Evolutionary conservation across 1,140 invertebrate species (phyloP).

Genomic region (Cephus cinctus): DNA sequence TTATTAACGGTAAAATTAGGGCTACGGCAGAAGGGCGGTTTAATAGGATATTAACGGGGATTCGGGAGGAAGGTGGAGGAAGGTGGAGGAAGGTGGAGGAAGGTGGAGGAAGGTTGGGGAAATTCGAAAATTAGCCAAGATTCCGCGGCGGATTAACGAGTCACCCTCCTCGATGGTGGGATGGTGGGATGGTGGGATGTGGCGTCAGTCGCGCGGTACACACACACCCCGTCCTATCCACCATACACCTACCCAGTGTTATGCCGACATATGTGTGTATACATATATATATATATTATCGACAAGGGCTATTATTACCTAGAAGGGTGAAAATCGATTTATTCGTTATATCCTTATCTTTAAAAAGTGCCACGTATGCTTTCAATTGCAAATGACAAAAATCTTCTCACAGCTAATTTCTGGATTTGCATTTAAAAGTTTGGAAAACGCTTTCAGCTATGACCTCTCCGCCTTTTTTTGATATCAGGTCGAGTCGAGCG

Average conservation of each 20-base stretch:
- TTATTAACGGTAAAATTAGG: slow-evolving; percentile 39
- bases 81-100: background rate
- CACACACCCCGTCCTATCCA: too few species aligned
- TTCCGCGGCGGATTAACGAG: background rate
- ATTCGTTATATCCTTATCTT: too few species aligned
- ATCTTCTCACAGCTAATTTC: slow-evolving; percentile 23
- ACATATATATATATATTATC: too few species aligned
- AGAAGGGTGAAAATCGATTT: slow-evolving; percentile 11
- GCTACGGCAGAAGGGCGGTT: slow-evolving; percentile 27
- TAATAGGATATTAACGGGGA: slow-evolving; percentile 46
- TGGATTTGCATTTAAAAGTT: slow-evolving; percentile 30
- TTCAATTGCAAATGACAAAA: too few species aligned
- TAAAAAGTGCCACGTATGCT: too few species aligned
- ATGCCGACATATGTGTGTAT: too few species aligned
- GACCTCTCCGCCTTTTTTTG: background rate
- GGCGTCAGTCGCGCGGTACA: background rate
- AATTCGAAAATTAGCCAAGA: slow-evolving; percentile 44
- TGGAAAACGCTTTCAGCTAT: background rate
- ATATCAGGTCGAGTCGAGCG: background rate
- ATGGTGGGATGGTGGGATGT: background rate
- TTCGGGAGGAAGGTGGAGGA: slow-evolving; percentile 30
- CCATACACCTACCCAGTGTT: too few species aligned
- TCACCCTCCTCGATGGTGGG: background rate
- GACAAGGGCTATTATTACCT: background rate
- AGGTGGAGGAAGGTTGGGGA: slow-evolving; percentile 20